Base-by-base conservation (phyloP, 2,888 invertebrate genomes). In the Sminthurides aquaticus region DNA sequence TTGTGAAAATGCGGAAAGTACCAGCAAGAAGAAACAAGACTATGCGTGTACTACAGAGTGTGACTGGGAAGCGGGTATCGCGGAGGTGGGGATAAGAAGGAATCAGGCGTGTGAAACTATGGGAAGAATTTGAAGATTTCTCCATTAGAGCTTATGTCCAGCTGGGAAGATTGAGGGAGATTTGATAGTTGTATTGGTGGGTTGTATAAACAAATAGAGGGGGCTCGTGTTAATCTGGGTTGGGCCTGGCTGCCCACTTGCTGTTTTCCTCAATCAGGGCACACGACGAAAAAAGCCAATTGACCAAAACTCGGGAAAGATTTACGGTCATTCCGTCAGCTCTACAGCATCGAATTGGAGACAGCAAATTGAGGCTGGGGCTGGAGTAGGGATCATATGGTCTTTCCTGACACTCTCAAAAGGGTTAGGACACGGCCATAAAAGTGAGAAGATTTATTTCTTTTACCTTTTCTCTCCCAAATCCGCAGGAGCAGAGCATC, bases 281-380 rank as follows among this genome's bases (percentile, higher is more conserved):
- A 67, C 67, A 67, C 67, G 64, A 67, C 63, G 59, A 55, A 60
- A 60, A 66, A 57, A 57, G 43, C 54, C 57, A 64, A 64, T 67
- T 60, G 63, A 63, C 67, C 60, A 67, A 49, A 60, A 2, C 3
- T 26, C 55, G 34, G 20, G 24, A 48, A 68, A 70, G 69, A 71
- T 71, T 71, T 71, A 71, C 65, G 67, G 68, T 64, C 49, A 55
- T 29, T 18, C 22, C 56, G 60, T 18, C 24, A 58, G 62, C 58
- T 65, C 71, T 71, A 71, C 69, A 71, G 71, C 66, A 67, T 63
- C 61, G 71, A 68, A 65, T 61, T 60, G 61, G 67, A 67, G 66
- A 67, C 65, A 69, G 65, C 65, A 66, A 68, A 71, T 71, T 68
- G 69, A 64, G 67, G 66, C 68, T 66, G 60, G 66, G 67, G 67